Evolutionary conservation across 2,888 invertebrate species (phyloP).

Genomic region (Cheilosia grossa): DNA sequence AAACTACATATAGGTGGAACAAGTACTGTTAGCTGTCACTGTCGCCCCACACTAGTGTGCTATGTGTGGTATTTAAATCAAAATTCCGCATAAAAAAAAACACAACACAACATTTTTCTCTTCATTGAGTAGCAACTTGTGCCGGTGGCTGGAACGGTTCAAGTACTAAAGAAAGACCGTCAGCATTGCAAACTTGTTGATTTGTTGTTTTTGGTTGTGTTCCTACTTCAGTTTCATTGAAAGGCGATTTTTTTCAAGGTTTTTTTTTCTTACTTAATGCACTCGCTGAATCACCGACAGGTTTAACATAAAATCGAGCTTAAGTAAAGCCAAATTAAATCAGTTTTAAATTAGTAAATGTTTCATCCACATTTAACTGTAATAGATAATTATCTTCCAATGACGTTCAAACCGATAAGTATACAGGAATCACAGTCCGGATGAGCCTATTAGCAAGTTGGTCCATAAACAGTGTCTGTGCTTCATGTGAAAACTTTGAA

Average conservation of each 20-base stretch:
- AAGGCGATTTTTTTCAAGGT: slow-evolving; percentile 11
- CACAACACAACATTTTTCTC: background rate
- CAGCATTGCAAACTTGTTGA: slow-evolving; percentile 21
- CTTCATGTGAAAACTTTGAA: too few species aligned
- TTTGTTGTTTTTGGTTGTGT: slow-evolving; percentile 18
- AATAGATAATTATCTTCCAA: background rate
- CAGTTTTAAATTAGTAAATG: slow-evolving; percentile 20
- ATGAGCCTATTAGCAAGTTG: too few species aligned
- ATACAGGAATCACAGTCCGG: too few species aligned
- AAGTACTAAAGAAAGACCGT: slow-evolving; percentile 21
- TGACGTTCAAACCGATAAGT: too few species aligned
- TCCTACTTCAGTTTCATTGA: slow-evolving; percentile 6
- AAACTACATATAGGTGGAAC: background rate
- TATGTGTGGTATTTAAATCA: background rate
- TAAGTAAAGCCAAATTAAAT: background rate
- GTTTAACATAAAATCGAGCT: background rate
- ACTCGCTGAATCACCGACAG: slow-evolving; percentile 36
- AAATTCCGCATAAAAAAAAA: slow-evolving; percentile 2
- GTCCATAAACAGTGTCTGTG: too few species aligned
- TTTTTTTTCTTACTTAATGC: slow-evolving; percentile 7
- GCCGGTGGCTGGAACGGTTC: slow-evolving; percentile 27
- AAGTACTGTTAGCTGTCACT: background rate
- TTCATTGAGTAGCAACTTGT: slow-evolving; percentile 21
- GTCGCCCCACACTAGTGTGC: background rate
- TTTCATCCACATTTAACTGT: slow-evolving; percentile 3